Evolutionary conservation across 2,113 vertebrate genomes (phyloP), one percentile per base, ranked within the genome.

Genomic region (Gymnogyps californianus): DNA sequence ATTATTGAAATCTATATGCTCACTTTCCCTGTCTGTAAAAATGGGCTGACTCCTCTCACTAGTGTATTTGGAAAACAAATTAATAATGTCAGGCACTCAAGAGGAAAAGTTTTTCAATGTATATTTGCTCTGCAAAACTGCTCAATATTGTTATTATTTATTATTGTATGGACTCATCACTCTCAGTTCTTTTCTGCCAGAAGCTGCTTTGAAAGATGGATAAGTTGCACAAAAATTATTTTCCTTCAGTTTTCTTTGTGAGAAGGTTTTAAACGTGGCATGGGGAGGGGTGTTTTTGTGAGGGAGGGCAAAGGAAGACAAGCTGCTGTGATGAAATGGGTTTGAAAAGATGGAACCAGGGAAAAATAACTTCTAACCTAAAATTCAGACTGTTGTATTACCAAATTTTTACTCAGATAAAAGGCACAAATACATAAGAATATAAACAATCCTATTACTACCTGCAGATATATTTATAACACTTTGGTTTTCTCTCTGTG

Each of bases 101-200:
- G 91, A 96, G 84, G 87, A 94, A 86, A 96, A 96, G 87, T 96
- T 96, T 87, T 91, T 96, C 95, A 94, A 28, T 80, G 82, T 87
- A 55, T 77, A 83, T 95, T 93, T 94, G 92, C 78, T 94, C 90
- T 95, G 87, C 78, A 88, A 85, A 96, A 83, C 91, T 96, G 94
- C 75, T 97, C 91, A 96, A 93, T 96, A 93, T 95, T 91, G 91
- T 97, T 97, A 91, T 96, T 97, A 96, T 97, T 96, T 97, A 96
- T 97, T 97, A 95, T 97, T 92, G 91, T 83, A 83, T 38, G 74
- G 94, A 70, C 82, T 96, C 91, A 96, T 97, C 94, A 89, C 75
- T 97, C 95, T 96, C 93, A 29, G 87, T 75, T 95, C 47, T 76
- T 67, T 96, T 93, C 91, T 97, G 82, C 87, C 89, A 96, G 91